phyloP scores from a whole-genome alignment of 2,113 vertebrate genomes.

The Xiphophorus maculatus region DNA sequence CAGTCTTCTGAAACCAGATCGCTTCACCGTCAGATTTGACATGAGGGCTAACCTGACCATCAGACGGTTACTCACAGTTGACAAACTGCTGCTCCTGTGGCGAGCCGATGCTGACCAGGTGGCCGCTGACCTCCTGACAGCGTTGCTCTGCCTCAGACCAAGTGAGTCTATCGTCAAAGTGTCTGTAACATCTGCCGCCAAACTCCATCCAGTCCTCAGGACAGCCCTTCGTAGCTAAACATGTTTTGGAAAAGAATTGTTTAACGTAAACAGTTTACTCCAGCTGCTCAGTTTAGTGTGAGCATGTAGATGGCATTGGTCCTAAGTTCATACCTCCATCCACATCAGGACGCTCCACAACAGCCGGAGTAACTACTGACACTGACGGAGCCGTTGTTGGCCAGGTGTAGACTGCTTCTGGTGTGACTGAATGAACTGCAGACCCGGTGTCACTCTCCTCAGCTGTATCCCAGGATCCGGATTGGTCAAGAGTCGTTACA shows the following conservation, averaged over 20 bases:
- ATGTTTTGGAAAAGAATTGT: background rate
- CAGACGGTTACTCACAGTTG: slow-evolving; percentile 85
- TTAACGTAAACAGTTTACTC: background rate
- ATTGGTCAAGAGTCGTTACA: slow-evolving; percentile 7
- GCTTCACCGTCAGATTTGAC: background rate
- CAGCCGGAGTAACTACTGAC: slow-evolving; percentile 56
- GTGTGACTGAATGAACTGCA: slow-evolving; percentile 36
- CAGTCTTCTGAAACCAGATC: too few species aligned
- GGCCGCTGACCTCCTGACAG: slow-evolving; percentile 87
- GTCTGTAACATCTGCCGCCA: slow-evolving; percentile 91
- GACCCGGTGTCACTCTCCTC: slow-evolving; percentile 41
- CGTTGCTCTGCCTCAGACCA: slow-evolving; percentile 90
- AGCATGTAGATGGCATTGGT: background rate
- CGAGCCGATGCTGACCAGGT: slow-evolving; percentile 92
- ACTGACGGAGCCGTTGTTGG: slow-evolving; percentile 68
- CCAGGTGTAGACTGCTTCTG: slow-evolving; percentile 32
- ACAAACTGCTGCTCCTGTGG: slow-evolving; percentile 93
- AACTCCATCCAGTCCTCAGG: slow-evolving; percentile 91
- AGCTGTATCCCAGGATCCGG: slow-evolving; percentile 13
- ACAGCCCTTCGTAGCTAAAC: slow-evolving; percentile 83
- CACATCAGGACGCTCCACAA: slow-evolving; percentile 60
- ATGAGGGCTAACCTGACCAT: background rate
- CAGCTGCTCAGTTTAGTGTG: background rate
- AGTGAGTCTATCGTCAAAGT: slow-evolving; percentile 86
- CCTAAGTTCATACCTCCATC: slow-evolving; percentile 57